Evolutionary conservation across 2,113 vertebrate genomes (phyloP), one percentile per base, ranked within the genome.

Genomic region (Chamaetylas fuelleborni): DNA sequence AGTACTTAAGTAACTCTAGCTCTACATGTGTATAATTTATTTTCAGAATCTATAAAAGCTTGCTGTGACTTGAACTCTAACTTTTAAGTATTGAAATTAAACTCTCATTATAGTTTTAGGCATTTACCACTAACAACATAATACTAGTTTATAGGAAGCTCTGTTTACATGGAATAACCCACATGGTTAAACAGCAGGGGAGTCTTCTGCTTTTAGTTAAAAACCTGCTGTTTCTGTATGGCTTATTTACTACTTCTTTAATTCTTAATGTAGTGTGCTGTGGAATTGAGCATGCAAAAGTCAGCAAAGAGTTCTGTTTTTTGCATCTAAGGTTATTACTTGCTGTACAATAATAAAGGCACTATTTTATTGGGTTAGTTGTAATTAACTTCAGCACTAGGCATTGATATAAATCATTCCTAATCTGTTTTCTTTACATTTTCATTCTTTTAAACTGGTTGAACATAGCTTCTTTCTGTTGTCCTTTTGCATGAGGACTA

Each of bases 301-400:
- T 97, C 97, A 96, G 96, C 89, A 94, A 72, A 96, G 97, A 97
- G 97, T 96, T 98, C 98, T 98, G 97, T 62, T 96, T 97, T 98
- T 96, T 98, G 86, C 60, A 51, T 97, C 96, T 94, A 64, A 86
- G 93, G 97, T 97, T 97, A 97, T 97, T 98, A 98, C 97, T 97
- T 97, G 97, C 96, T 97, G 95, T 97, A 98, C 96, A 97, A 98
- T 98, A 98, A 98, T 98, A 98, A 97, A 98, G 96, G 94, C 96
- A 96, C 97, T 98, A 96, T 98, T 98, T 98, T 98, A 98, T 98
- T 98, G 97, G 96, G 96, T 98, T 98, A 97, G 96, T 98, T 98
- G 98, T 98, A 98, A 98, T 98, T 98, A 98, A 98, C 98, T 98
- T 98, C 97, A 98, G 96, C 97, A 97, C 96, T 97, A 96, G 97